Evolutionary conservation across 2,797 vertebrate species (phyloP), one percentile per base, ranked within the genome.

Genomic region (Enteromius anoplus): DNA sequence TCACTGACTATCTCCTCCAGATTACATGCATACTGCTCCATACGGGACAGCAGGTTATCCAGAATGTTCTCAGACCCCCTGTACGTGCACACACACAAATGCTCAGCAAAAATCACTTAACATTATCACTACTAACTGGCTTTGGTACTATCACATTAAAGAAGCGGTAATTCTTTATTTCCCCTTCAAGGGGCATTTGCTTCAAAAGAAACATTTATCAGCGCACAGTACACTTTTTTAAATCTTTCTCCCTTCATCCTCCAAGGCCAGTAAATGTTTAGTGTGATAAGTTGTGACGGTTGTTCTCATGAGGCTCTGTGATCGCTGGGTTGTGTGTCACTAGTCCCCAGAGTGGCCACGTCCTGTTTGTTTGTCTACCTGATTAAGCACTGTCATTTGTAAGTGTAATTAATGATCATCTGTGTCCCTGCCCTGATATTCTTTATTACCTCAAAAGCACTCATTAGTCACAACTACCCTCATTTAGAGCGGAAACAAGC

Each of bases 1-100:
- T 91, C 88, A 32, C 82, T 87, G 69, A 90, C 88, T 55, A 91
- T 82, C 85, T 91, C 86, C 87, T 92, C 88, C 69, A 91, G 86
- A 83, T 90, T 88, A 53, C 83, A 88, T 3, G 78, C 88, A 21
- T 87, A 92, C 69, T 89, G 89, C 86, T 91, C 89, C 82, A 91
- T 75, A 75, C 86, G 86, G n/a, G 82, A 88, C 71, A 90, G 76
- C 78, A 91, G 81, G 85, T 91, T 68, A 21, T 91, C 90, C 73
- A 90, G 73, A 84, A 89, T 90, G 78, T 89, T 88, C 42, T 89
- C 88, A 60, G 87, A 86, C 2, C 85, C 80, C 11, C 88, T 88
- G 68, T 47, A 47, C 12, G 45, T 34, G 40, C 29, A 87, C 21
- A 47, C 66, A 66, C 40, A 68, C 26, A 75, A 17, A 81, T 1